Evolutionary conservation across 1,140 invertebrate genomes (phyloP).

Genomic region (Drosophila sp.): DNA sequence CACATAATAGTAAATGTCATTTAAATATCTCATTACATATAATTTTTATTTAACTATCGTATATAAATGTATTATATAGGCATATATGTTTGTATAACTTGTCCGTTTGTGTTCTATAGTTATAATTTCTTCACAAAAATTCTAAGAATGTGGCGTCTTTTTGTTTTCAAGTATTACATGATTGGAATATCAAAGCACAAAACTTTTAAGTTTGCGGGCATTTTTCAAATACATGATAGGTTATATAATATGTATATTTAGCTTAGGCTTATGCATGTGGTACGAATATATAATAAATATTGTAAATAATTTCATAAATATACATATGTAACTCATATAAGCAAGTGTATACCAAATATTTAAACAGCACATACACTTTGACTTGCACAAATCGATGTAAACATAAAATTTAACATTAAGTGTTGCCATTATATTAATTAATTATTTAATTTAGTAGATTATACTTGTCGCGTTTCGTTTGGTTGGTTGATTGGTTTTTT

Average conservation of each 20-base stretch:
- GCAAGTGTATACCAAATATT: slow-evolving; percentile 35
- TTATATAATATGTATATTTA: slow-evolving; percentile 45
- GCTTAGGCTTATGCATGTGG: slow-evolving; percentile 47
- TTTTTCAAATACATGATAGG: slow-evolving; percentile 52
- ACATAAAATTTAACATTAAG: slow-evolving; percentile 58
- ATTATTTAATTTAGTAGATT: slow-evolving; percentile 48
- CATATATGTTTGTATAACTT: slow-evolving; percentile 48
- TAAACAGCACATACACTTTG: slow-evolving; percentile 50
- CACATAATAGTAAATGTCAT: slow-evolving; percentile 64
- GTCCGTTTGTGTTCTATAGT: slow-evolving; percentile 51
- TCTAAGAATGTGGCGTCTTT: slow-evolving; percentile 59
- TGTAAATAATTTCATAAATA: slow-evolving; percentile 53
- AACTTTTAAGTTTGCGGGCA: slow-evolving; percentile 36
- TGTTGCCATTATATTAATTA: slow-evolving; percentile 39
- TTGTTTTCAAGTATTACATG: slow-evolving; percentile 45
- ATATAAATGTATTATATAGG: slow-evolving; percentile 56
- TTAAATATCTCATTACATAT: slow-evolving; percentile 60
- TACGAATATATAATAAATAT: slow-evolving; percentile 60
- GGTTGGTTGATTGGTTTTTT: slow-evolving; percentile 45
- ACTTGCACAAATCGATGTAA: slow-evolving; percentile 40
- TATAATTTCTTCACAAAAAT: slow-evolving; percentile 49
- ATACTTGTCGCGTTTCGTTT: slow-evolving; percentile 43
- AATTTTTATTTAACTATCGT: slow-evolving; percentile 53
- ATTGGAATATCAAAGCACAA: slow-evolving; percentile 63
- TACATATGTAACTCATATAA: slow-evolving; percentile 45